phyloP scores from a whole-genome alignment of 2,888 invertebrate species.

The Agonum fuliginosum region DNA sequence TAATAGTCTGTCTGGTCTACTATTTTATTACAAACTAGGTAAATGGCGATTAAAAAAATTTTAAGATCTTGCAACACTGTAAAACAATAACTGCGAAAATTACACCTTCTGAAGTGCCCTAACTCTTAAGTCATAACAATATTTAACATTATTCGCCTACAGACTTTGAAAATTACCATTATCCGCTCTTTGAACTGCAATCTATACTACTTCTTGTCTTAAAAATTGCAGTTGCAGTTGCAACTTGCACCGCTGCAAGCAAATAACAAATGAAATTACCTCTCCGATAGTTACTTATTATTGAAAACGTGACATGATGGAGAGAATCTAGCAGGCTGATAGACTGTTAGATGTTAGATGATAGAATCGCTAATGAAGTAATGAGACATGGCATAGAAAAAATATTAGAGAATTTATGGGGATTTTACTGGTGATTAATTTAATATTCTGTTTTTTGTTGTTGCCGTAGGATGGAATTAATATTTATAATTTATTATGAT shows the following conservation, averaged over 20 bases:
- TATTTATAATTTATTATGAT: slow-evolving; percentile 13
- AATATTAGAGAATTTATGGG: background rate
- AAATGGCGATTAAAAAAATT: too few species aligned
- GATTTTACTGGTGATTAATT: background rate
- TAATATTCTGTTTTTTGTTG: too few species aligned
- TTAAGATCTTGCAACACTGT: too few species aligned
- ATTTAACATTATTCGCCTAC: background rate
- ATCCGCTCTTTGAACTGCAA: background rate
- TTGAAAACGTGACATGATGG: background rate
- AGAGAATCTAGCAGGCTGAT: background rate
- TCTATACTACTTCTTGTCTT: background rate
- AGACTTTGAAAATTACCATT: background rate
- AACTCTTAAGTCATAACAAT: background rate
- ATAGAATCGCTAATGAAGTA: slow-evolving; percentile 19
- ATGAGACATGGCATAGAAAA: background rate
- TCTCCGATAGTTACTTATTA: background rate
- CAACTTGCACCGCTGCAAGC: background rate
- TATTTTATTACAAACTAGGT: too few species aligned
- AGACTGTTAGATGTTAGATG: background rate
- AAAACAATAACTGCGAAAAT: too few species aligned
- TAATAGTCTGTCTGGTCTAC: too few species aligned
- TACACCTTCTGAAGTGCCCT: too few species aligned
- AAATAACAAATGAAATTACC: background rate
- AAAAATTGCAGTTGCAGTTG: slow-evolving; percentile 6
- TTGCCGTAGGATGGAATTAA: background rate